These are phyloP conservation scores for Anastatus disparis DNA, from an alignment of 1,140 invertebrate genomes.

Conservation along the genomic window DNA sequence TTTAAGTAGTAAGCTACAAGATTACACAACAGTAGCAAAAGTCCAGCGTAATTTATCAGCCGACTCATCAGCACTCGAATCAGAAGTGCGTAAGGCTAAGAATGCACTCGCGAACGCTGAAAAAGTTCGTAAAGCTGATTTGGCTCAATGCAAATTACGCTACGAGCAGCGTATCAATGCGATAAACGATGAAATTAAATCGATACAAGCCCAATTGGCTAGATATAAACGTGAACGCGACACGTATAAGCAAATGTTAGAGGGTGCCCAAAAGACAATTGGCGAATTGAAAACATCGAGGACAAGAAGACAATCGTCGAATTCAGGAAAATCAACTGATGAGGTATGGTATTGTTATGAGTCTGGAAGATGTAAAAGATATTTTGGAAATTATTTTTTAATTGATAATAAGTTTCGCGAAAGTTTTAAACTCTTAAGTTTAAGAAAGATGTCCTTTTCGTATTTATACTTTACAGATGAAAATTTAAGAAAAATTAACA, in stretches of 20 bases:
- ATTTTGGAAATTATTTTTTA: no score
- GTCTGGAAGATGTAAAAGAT: no score
- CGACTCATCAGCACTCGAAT: conserved; percentile 78
- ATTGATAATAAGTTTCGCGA: no score
- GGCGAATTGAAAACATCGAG: conserved; percentile 74
- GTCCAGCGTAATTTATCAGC: conserved; percentile 81
- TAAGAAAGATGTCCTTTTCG: no score
- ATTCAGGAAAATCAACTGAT: conserved; percentile 68
- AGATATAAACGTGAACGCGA: conserved; percentile 90
- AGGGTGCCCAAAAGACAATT: conserved; percentile 85
- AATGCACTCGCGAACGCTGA: conserved; percentile 80
- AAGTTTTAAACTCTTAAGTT: no score
- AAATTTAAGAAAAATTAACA: no score
- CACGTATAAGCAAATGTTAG: conserved; percentile 90
- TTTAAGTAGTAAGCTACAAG: conserved; percentile 81
- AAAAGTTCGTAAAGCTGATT: conserved; percentile 83
- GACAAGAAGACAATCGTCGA: conserved; percentile 56
- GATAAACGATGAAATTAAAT: conserved; percentile 86
- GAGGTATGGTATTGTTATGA: no score
- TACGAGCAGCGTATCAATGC: conserved; percentile 89
- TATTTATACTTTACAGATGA: no score
- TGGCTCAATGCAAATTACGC: conserved; percentile 85
- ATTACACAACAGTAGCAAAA: conserved; percentile 86
- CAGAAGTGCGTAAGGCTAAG: conserved; percentile 79
- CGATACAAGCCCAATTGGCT: conserved; percentile 80